phyloP scores from a whole-genome alignment of 2,113 vertebrate species.

The Leptobrachium leishanense region DNA sequence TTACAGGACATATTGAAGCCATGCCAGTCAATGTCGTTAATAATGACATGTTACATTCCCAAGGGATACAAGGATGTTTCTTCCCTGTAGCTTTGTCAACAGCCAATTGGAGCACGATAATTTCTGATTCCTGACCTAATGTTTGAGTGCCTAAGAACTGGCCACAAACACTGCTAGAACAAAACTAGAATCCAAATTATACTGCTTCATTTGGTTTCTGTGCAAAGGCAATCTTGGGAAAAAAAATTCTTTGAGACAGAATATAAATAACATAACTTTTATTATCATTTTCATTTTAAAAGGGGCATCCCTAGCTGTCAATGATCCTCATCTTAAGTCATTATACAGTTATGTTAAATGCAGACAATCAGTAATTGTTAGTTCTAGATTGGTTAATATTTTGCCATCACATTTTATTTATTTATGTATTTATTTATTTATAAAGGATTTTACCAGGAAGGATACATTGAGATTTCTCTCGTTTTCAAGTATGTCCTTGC shows the following conservation, averaged over 20 bases:
- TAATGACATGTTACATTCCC: conserved; percentile 4
- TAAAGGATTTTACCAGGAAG: no score
- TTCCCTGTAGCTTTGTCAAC: conserved; percentile 7
- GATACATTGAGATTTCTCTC: no score
- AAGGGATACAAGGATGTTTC: not conserved
- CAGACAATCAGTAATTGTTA: no score
- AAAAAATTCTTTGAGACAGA: not conserved
- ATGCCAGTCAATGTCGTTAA: conserved; percentile 36
- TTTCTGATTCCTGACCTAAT: conserved; percentile 21
- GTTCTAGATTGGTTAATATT: no score
- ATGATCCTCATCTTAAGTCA: no score
- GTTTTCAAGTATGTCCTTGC: no score
- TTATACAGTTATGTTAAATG: no score
- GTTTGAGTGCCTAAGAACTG: conserved; percentile 23
- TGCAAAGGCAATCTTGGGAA: not conserved
- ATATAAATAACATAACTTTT: no score
- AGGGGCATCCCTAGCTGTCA: no score
- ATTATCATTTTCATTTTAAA: no score
- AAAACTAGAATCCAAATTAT: conserved; percentile 4
- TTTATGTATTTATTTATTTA: no score
- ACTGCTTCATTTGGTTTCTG: not conserved
- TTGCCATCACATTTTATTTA: no score
- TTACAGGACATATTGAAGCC: conserved; percentile 9
- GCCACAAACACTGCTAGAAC: conserved; percentile 24
- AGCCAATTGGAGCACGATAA: conserved; percentile 42